Conservation (phyloP, 2,888 invertebrate species). For the Thysanoteuthis rhombus region DNA sequence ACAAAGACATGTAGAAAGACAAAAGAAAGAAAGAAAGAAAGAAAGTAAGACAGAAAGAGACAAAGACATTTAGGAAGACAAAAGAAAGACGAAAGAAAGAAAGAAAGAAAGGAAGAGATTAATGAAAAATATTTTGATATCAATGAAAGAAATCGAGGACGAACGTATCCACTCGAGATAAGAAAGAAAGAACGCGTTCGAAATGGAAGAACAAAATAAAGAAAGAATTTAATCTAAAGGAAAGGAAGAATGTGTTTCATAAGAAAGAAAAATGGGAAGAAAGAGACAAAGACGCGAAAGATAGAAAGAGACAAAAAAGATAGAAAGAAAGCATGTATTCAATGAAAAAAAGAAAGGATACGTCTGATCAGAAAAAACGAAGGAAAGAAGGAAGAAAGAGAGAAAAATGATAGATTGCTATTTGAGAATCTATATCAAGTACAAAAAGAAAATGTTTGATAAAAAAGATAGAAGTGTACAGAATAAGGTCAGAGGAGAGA, state of each 20-base stretch:
- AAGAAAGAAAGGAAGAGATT: background rate
- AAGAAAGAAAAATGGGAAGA: background rate
- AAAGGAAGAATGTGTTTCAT: background rate
- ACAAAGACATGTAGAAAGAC: background rate
- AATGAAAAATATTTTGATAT: no score
- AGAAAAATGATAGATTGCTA: no score
- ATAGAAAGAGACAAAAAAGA: background rate
- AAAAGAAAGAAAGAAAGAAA: background rate
- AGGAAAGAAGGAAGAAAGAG: no score
- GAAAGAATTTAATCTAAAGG: background rate
- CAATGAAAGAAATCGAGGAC: no score
- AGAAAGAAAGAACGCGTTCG: no score
- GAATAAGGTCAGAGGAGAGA: no score
- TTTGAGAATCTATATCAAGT: no score
- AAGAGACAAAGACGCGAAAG: background rate
- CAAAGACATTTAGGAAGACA: background rate
- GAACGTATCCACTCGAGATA: no score
- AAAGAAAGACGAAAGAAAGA: background rate
- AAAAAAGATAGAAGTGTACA: no score
- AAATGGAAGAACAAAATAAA: background rate
- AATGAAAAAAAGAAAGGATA: no score
- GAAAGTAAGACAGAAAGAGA: background rate
- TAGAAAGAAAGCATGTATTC: background rate
- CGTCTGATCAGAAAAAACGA: no score
- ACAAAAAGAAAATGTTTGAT: no score